Evolutionary conservation across 2,888 invertebrate genomes (phyloP), one percentile per base, ranked within the genome.

Genomic region (Alentia gelatinosa): DNA sequence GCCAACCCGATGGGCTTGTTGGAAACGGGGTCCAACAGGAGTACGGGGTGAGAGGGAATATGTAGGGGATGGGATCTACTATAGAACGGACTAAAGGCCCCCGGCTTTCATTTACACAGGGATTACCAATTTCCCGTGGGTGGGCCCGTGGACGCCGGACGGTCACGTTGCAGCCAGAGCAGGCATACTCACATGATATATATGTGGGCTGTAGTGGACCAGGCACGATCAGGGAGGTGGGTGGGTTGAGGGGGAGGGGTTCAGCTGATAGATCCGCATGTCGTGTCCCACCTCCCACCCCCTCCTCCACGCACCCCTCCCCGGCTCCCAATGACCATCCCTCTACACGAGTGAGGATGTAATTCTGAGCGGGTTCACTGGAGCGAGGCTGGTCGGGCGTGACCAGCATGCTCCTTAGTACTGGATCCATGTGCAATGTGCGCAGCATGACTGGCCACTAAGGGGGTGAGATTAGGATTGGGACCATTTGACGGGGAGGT

Each of bases 181-280:
- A n/a, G 56, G 56, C 56, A 56, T 56, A 5, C n/a, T n/a, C 56
- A 56, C 56, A 12, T 56, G 56, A 56, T 56, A n/a, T 56, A n/a
- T 56, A n/a, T n/a, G n/a, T n/a, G 56, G 56, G 56, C 56, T 56
- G 56, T 56, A 56, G 56, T 56, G 56, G 56, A 56, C 56, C 56
- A 56, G 56, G n/a, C 68, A 68, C 30, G 68, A 68, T 68, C 68
- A 47, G n/a, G n/a, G n/a, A n/a, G n/a, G n/a, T n/a, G n/a, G n/a
- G n/a, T n/a, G n/a, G n/a, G n/a, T n/a, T n/a, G n/a, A n/a, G n/a
- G n/a, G n/a, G n/a, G n/a, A n/a, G 56, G 56, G 23, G 56, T 56
- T n/a, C 56, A 12, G 56, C 56, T 56, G 56, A 56, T 56, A 12
- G 56, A 56, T 56, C 56, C 56, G 56, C n/a, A 56, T n/a, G 56